A percentile compares a stretch with the other conserved stretches of the same genome.
phyloP scores from a whole-genome alignment of 2,888 invertebrate species.

The Leptopilina syphax region DNA sequence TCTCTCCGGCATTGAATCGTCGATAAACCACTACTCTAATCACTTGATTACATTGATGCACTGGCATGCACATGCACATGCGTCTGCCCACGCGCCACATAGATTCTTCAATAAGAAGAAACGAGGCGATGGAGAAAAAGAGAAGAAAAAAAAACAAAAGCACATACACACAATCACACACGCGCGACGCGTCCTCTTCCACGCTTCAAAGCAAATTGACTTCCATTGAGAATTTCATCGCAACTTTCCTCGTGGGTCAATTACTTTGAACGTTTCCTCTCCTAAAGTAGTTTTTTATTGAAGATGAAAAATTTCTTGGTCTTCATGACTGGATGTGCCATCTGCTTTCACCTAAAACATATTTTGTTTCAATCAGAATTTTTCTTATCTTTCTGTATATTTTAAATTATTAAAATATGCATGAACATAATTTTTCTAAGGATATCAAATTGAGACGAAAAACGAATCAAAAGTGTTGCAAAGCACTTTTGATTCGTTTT shows the following conservation, averaged over 20 bases:
- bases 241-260: conserved; percentile 13
- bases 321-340: conserved; percentile 60
- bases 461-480: no score
- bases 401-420: no score
- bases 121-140: no score
- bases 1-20: conserved; percentile 25
- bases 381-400: background rate
- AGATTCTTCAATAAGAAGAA: conserved; percentile 14
- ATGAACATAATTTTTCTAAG: no score
- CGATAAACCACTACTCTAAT: conserved; percentile 33
- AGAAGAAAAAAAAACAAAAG: no score
- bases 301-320: conserved; percentile 64
- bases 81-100: conserved; percentile 31
- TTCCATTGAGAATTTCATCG: conserved; percentile 19
- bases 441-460: no score
- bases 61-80: conserved; percentile 39
- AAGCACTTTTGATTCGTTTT: no score
- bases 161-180: no score
- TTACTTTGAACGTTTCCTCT: conserved; percentile 23
- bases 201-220: conserved; percentile 26
- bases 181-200: background rate
- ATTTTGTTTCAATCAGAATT: background rate
- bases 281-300: conserved; percentile 65
- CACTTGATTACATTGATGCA: conserved; percentile 26
- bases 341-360: conserved; percentile 56